Evolutionary conservation across 2,797 vertebrate species (phyloP).

Genomic region (Threskiornis aethiopicus): DNA sequence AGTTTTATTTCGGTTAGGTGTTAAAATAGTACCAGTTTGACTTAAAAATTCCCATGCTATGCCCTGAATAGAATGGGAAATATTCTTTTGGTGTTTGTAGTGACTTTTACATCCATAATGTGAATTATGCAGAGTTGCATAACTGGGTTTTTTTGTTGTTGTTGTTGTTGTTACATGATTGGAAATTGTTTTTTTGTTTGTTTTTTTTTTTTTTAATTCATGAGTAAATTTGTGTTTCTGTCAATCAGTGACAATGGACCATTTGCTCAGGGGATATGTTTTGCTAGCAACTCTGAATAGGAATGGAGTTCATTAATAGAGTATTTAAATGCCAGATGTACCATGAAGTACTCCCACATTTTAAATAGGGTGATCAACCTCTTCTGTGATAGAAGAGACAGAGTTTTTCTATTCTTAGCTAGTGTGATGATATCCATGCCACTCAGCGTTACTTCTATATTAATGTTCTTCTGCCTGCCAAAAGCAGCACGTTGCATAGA

Average conservation of each 20-base stretch:
- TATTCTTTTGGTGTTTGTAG: neutral
- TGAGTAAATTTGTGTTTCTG: neutral
- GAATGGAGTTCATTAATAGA: slow-evolving; percentile 29
- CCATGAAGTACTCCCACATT: neutral
- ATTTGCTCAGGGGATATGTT: neutral
- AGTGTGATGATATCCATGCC: slow-evolving; percentile 21
- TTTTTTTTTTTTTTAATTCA: neutral
- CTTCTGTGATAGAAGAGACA: slow-evolving; percentile 22
- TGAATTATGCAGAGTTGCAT: neutral
- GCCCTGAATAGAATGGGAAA: neutral
- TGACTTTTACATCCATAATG: neutral
- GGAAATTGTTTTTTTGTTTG: neutral
- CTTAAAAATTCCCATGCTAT: neutral
- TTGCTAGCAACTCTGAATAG: neutral
- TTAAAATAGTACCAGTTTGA: neutral
- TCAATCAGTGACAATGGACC: neutral
- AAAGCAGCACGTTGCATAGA: neutral
- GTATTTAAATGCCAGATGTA: slow-evolving; percentile 46
- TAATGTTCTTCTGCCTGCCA: slow-evolving; percentile 50
- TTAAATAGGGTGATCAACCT: slow-evolving; percentile 44
- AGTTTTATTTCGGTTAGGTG: neutral
- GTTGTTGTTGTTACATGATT: neutral
- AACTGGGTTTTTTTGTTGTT: neutral
- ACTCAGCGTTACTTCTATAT: slow-evolving; percentile 47
- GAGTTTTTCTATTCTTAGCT: slow-evolving; percentile 60